phyloP scores from a whole-genome alignment of 2,797 vertebrate species.

The Tragopan temminckii region DNA sequence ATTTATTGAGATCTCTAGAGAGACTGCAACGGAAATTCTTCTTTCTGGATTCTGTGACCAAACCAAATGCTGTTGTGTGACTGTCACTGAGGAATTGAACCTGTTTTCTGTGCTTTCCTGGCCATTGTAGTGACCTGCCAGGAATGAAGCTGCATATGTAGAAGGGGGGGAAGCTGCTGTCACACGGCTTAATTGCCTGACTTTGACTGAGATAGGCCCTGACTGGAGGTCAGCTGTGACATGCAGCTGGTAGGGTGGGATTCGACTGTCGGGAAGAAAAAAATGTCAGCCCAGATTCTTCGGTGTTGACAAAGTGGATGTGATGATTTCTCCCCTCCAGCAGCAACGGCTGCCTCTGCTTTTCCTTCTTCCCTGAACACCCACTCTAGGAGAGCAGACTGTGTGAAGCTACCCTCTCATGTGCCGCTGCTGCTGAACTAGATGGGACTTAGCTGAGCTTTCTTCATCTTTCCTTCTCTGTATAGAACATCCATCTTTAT shows the following conservation, averaged over 20 bases:
- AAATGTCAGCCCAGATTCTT: slow-evolving; percentile 59
- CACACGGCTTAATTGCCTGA: neutral
- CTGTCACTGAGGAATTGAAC: neutral
- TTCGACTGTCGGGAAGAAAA: slow-evolving; percentile 54
- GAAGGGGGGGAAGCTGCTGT: slow-evolving; percentile 13
- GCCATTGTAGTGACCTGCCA: neutral
- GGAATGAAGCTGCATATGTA: slow-evolving; percentile 4
- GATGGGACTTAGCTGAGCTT: slow-evolving; percentile 17
- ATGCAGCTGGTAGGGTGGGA: slow-evolving; percentile 69
- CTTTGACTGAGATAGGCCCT: slow-evolving; percentile 19
- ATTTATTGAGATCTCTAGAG: neutral
- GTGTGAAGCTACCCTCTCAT: slow-evolving; percentile 13
- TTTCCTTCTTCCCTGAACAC: neutral
- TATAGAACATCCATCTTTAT: neutral
- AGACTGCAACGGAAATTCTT: neutral
- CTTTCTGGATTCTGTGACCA: neutral
- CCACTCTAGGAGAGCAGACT: slow-evolving; percentile 15
- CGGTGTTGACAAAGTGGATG: neutral
- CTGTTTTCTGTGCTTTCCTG: neutral
- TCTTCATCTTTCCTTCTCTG: neutral
- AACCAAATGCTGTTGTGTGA: neutral
- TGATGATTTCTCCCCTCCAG: slow-evolving; percentile 53
- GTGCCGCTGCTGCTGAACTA: slow-evolving; percentile 3
- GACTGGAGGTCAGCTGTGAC: slow-evolving; percentile 62
- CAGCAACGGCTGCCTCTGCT: slow-evolving; percentile 1